A percentile compares a stretch with the other conserved stretches of the same genome.
phyloP scores from a whole-genome alignment of 2,113 vertebrate species.

The Rhinoptilus africanus region DNA sequence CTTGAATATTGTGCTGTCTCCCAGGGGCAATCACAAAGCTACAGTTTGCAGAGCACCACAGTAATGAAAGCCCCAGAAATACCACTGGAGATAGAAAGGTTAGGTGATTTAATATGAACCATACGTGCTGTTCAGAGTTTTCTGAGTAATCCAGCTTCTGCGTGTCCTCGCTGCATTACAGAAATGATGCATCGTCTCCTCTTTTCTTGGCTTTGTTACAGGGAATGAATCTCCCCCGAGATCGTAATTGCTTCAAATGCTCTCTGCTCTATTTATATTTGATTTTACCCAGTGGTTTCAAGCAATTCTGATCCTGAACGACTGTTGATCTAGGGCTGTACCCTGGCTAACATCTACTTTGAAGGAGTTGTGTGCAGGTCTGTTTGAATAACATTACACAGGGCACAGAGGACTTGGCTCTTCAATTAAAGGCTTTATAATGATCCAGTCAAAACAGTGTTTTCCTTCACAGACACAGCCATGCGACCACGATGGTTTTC shows the following conservation, averaged over 20 bases:
- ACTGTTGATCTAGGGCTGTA: constrained; percentile 13
- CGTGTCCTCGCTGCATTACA: background rate
- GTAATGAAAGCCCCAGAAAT: constrained; percentile 8
- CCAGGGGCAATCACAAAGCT: background rate
- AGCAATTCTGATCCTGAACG: constrained; percentile 1
- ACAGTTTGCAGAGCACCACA: background rate
- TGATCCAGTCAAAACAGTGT: background rate
- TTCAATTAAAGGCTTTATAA: background rate
- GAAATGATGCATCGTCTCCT: background rate
- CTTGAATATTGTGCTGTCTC: background rate
- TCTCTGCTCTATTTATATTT: constrained; percentile 43
- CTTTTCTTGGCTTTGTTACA: background rate
- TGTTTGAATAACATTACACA: constrained; percentile 10
- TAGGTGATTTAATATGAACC: constrained; percentile 16
- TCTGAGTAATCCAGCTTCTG: constrained; percentile 33
- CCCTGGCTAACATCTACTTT: constrained; percentile 6
- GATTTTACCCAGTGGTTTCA: constrained; percentile 23
- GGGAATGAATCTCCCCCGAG: background rate
- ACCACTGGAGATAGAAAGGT: background rate
- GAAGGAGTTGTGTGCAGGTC: background rate
- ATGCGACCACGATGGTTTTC: background rate
- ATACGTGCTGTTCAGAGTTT: background rate
- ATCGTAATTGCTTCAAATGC: background rate
- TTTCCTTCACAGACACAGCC: background rate
- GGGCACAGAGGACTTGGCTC: background rate